A percentile compares a stretch with the other conserved stretches of the same genome.
Conservation (phyloP, 1,140 invertebrate species). For the Sarcophaga peregrina region DNA sequence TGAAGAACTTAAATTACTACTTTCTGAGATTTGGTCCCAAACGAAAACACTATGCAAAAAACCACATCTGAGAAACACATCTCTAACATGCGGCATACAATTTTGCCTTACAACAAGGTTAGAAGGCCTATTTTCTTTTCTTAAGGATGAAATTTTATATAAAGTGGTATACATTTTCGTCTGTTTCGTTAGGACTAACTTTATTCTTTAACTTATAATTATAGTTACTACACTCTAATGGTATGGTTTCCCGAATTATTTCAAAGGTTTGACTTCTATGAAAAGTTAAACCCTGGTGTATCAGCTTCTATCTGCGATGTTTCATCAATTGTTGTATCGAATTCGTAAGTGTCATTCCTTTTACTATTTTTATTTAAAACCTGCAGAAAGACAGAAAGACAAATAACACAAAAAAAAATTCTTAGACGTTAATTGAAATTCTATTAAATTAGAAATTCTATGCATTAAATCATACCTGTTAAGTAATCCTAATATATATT, state of each 20-base stretch:
- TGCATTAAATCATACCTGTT: too few species aligned
- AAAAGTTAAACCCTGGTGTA: conserved; percentile 71
- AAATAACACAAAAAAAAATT: too few species aligned
- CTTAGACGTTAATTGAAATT: too few species aligned
- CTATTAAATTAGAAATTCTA: too few species aligned
- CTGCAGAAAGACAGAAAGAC: too few species aligned
- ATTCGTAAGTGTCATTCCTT: conserved; percentile 51
- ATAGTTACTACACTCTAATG: conserved; percentile 84
- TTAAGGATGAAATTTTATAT: not conserved
- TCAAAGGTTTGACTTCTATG: conserved; percentile 79
- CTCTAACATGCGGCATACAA: conserved; percentile 81
- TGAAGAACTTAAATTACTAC: conserved; percentile 49
- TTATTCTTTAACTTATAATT: conserved; percentile 27
- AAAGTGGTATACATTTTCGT: not conserved
- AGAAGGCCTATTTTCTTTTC: conserved; percentile 32
- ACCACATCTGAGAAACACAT: conserved; percentile 76
- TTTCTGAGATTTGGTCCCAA: conserved; percentile 52
- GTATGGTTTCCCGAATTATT: conserved; percentile 87
- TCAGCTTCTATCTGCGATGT: conserved; percentile 79
- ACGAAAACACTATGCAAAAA: conserved; percentile 77
- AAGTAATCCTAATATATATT: too few species aligned
- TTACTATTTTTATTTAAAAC: conserved; percentile 63
- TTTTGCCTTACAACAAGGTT: conserved; percentile 79
- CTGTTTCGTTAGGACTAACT: not conserved
- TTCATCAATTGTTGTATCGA: conserved; percentile 73